A percentile compares a stretch with the other conserved stretches of the same genome.
These are phyloP conservation scores for Eudyptes chrysolophus DNA, from an alignment of 2,113 vertebrate genomes.

Conservation along the genomic window DNA sequence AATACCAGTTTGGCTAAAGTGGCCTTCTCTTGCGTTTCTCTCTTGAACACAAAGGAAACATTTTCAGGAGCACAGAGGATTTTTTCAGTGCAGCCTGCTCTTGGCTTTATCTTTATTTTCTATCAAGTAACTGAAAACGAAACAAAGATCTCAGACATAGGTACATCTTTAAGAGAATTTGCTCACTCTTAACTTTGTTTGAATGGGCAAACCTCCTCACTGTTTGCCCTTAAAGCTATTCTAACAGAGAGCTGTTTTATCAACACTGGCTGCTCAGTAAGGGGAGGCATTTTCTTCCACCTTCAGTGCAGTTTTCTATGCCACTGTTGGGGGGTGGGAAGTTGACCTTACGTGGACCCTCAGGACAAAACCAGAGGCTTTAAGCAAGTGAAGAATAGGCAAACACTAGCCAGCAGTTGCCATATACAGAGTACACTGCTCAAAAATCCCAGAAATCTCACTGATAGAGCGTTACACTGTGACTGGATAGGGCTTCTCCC, in stretches of 20 bases:
- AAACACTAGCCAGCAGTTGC: constrained; percentile 68
- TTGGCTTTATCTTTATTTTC: constrained; percentile 63
- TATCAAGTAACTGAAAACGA: constrained; percentile 30
- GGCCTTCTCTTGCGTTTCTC: background rate
- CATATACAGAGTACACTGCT: constrained; percentile 67
- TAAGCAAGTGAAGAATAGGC: constrained; percentile 61
- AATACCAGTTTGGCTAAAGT: background rate
- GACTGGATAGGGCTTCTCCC: constrained; percentile 3
- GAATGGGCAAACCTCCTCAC: constrained; percentile 54
- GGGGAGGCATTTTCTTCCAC: constrained; percentile 56
- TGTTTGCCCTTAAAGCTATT: constrained; percentile 69
- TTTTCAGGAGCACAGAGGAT: background rate
- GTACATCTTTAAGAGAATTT: constrained; percentile 67
- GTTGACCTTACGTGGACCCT: constrained; percentile 64
- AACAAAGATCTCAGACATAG: constrained; percentile 48
- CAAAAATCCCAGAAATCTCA: constrained; percentile 62
- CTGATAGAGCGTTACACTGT: constrained; percentile 6
- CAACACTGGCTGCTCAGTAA: constrained; percentile 45
- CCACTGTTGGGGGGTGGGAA: constrained; percentile 60
- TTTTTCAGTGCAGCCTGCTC: background rate
- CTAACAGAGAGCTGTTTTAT: constrained; percentile 66
- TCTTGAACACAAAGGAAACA: background rate
- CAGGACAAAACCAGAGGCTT: constrained; percentile 69
- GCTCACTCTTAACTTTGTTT: constrained; percentile 63
- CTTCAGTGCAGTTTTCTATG: constrained; percentile 48